Evolutionary conservation across 2,888 invertebrate genomes (phyloP), one percentile per base, ranked within the genome.

Genomic region (Chorisops tibialis): DNA sequence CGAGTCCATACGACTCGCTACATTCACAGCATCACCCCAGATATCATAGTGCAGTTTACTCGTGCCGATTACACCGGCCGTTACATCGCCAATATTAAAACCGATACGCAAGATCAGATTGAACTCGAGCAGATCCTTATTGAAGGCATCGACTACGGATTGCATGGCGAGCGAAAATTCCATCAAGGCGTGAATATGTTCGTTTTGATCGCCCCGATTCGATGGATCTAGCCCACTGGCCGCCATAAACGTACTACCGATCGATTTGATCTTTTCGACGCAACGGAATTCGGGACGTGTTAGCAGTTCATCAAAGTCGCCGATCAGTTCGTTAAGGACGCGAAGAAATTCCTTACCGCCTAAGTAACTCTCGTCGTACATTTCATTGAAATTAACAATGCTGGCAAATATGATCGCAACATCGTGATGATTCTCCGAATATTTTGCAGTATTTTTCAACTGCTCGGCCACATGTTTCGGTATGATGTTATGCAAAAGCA

Each of bases 1-100:
- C 0, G 94, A 93, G 77, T 98, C 97, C 98, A 98, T 98, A 59
- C 97, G 82, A 6, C 93, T 93, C 0, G 97, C 94, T 62, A 97
- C 95, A 76, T 98, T 98, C 0, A 98, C 97, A 0, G 97, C 94
- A 76, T 98, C 97, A 0, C 97, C 97, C 97, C 97, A 98, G 70
- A 97, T 97, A 76, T 97, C 97, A 71, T 96, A 98, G 75, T 94
- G 93, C 64, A 98, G 80, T 74, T 97, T 98, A 1, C 92, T 92
- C 6, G 96, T 96, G 0, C 97, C 97, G 59, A 98, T 96, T 2
- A 98, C 91, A 1, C 96, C 96, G 0, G 97, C 96, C 0, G 96
- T 96, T 0, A 98, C 95, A 69, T 96, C 96, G 0, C 97, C 97
- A 69, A 88, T 90, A 78, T 97, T 96, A 73, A 88, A 93, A 2